Evolutionary conservation across 2,113 vertebrate genomes (phyloP), one percentile per base, ranked within the genome.

Genomic region (Cyanoramphus novaezelandiae): DNA sequence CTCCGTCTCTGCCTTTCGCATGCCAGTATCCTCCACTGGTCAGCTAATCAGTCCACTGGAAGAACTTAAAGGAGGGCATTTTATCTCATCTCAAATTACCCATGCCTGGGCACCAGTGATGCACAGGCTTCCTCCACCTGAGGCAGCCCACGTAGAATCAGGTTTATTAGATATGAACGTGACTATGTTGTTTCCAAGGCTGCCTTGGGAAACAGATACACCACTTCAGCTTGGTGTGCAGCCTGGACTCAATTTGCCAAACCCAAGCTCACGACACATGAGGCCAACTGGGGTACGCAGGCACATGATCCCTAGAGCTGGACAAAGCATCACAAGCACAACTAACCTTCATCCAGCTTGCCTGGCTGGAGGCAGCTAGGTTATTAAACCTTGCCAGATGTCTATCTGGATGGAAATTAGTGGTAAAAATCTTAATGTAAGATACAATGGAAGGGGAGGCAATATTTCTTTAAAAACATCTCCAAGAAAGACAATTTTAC

Each of bases 61-160:
- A 71, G 75, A 90, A 85, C 31, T 12, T 23, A 44, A 5, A 72
- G 21, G 21, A 47, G 13, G 5, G 37, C 23, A 63, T 31, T 63
- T 89, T 14, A 33, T 49, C 19, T 69, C 4, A 9, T 46, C 46
- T 33, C 49, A 8, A 11, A 68, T 62, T n/a, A 75, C 9, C 15
- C 37, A 43, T 20, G 10, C 28, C 25, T 44, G 57, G 41, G 44
- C 53, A 80, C 6, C 3, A 23, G 15, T 37, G 62, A 60, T 10
- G 11, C 11, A 59, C 25, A 59, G 25, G 23, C 13, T 88, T n/a
- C 37, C 14, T 72, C 57, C 18, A 17, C 43, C 39, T 82, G 29
- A 50, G 23, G 29, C 39, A 72, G 57, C 28, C 90, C 82, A 50
- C 0, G 0, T 1, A 35, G 16, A 78, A 14, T 6, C 39, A 29